These are phyloP conservation scores for Lacanobia oleracea DNA, from an alignment of 2,888 invertebrate genomes.

Conservation along the genomic window DNA sequence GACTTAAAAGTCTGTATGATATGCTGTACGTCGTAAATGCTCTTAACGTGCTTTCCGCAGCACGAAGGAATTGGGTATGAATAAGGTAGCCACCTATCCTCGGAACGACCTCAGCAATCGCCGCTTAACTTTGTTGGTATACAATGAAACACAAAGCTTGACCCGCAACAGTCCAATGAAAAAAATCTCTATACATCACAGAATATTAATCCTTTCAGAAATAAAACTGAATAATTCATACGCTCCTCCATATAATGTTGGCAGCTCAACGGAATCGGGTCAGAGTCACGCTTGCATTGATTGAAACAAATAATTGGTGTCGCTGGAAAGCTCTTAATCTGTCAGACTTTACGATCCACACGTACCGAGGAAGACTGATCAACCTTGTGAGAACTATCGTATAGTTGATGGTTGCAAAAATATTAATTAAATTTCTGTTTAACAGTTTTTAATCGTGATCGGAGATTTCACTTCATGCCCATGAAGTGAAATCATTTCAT, in stretches of 20 bases:
- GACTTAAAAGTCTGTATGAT: too few relatives aligned
- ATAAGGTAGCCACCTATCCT: too few relatives aligned
- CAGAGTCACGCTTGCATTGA: constrained; percentile 63
- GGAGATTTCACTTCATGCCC: too few relatives aligned
- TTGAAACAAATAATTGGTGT: constrained; percentile 71
- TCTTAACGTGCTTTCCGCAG: too few relatives aligned
- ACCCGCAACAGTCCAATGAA: neutral
- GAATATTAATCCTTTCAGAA: constrained; percentile 12
- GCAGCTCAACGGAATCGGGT: constrained; percentile 48
- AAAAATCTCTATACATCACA: neutral
- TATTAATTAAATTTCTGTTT: constrained; percentile 3
- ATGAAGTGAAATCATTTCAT: too few relatives aligned
- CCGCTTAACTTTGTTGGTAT: too few relatives aligned
- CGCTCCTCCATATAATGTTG: constrained; percentile 32
- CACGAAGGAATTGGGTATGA: too few relatives aligned
- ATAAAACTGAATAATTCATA: constrained; percentile 39
- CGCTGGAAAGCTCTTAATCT: constrained; percentile 63
- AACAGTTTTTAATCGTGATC: too few relatives aligned
- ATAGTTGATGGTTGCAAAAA: neutral
- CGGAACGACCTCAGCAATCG: too few relatives aligned
- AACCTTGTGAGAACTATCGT: constrained; percentile 38
- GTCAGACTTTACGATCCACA: constrained; percentile 54
- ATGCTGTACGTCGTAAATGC: too few relatives aligned
- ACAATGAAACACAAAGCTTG: neutral
- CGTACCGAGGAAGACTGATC: constrained; percentile 46